A percentile compares a stretch with the other conserved stretches of the same genome.
Evolutionary conservation across 2,888 invertebrate genomes (phyloP).

Genomic region (Sphaerophoria rueppellii): DNA sequence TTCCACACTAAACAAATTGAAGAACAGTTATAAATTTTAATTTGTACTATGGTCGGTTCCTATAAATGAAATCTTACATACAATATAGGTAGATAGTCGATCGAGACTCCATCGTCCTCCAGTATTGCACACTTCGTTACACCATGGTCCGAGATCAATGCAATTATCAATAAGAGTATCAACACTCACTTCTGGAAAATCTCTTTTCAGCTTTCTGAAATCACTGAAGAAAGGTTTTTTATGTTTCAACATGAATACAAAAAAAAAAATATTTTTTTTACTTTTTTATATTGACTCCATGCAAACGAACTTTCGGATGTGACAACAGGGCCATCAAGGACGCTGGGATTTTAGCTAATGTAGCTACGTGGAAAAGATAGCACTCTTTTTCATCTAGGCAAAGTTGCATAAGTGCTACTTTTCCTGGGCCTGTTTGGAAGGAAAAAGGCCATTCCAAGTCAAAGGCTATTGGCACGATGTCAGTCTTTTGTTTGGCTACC

Average conservation of each 20-base stretch:
- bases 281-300: slow-evolving; percentile 87
- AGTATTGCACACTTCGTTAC: slow-evolving; percentile 83
- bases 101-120: slow-evolving; percentile 85
- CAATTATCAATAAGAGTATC: slow-evolving; percentile 84
- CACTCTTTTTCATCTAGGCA: slow-evolving; percentile 84
- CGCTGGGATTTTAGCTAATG: slow-evolving; percentile 84
- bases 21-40: not conserved
- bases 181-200: slow-evolving; percentile 84
- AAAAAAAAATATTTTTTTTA: slow-evolving; percentile 76
- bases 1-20: slow-evolving; percentile 81
- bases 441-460: slow-evolving; percentile 87
- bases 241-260: not conserved
- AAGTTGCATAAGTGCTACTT: slow-evolving; percentile 85
- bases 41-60: not conserved
- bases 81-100: slow-evolving; percentile 84
- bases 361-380: slow-evolving; percentile 84
- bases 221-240: slow-evolving; percentile 83
- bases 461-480: slow-evolving; percentile 84
- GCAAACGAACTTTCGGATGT: slow-evolving; percentile 84
- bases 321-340: slow-evolving; percentile 83
- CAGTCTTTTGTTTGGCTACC: slow-evolving; percentile 78
- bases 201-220: slow-evolving; percentile 85
- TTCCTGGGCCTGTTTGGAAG: slow-evolving; percentile 85
- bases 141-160: slow-evolving; percentile 84
- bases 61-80: slow-evolving; percentile 76